Conservation (phyloP, 2,888 invertebrate genomes). For the Agrochola litura region DNA sequence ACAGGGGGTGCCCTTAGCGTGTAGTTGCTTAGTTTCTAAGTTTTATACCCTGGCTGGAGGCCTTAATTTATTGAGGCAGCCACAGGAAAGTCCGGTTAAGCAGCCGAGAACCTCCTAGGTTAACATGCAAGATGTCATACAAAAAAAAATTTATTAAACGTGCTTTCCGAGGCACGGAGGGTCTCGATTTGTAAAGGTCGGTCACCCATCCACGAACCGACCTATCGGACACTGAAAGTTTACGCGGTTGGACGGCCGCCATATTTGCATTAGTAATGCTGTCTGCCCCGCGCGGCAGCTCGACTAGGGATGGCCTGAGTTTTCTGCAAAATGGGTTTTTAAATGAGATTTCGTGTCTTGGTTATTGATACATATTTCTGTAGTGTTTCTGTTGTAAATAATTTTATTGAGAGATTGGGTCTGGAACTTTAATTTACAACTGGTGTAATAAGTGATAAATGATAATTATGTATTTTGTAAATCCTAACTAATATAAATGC, state of each 20-base stretch:
- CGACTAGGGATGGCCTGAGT: not conserved
- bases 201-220: not conserved
- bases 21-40: too few species aligned
- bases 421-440: not conserved
- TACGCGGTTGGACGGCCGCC: constrained; percentile 49
- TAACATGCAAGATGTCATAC: too few species aligned
- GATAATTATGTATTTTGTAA: too few species aligned
- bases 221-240: constrained; percentile 41
- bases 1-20: too few species aligned
- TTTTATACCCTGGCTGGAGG: too few species aligned
- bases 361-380: constrained; percentile 17
- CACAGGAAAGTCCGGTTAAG: too few species aligned
- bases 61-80: too few species aligned
- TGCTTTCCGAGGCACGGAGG: not conserved
- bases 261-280: constrained; percentile 44
- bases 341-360: constrained; percentile 10
- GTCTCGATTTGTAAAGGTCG: too few species aligned
- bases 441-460: too few species aligned
- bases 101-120: too few species aligned
- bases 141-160: too few species aligned
- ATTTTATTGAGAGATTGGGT: not conserved
- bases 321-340: constrained; percentile 19
- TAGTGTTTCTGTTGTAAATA: not conserved
- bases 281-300: constrained; percentile 8
- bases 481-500: too few species aligned